phyloP scores from a whole-genome alignment of 2,888 invertebrate genomes.

The Clivina fossor region DNA sequence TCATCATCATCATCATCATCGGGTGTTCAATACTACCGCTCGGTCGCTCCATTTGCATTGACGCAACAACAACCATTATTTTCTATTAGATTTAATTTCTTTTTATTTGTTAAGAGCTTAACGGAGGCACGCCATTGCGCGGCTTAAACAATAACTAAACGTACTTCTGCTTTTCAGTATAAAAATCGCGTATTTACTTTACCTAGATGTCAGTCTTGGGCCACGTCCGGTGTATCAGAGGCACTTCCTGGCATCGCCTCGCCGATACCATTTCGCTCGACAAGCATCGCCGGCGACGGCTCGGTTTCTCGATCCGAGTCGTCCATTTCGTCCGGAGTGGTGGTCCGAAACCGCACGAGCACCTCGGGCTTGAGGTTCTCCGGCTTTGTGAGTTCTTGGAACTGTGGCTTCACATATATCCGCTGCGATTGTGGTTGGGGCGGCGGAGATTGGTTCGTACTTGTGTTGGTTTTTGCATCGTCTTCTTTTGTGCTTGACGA shows the following conservation, averaged over 20 bases:
- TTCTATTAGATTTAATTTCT: too few species aligned
- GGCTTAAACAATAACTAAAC: constrained; percentile 33
- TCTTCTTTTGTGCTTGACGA: constrained; percentile 41
- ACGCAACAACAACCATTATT: constrained; percentile 44
- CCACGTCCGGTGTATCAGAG: constrained; percentile 51
- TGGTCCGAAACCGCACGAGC: constrained; percentile 50
- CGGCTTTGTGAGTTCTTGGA: constrained; percentile 52
- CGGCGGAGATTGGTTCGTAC: constrained; percentile 39
- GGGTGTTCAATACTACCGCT: too few species aligned
- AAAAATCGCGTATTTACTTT: constrained; percentile 50
- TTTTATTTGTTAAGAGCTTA: constrained; percentile 37
- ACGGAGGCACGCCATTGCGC: constrained; percentile 28
- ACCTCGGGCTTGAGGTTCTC: constrained; percentile 53
- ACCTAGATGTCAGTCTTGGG: constrained; percentile 54
- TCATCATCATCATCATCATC: too few species aligned
- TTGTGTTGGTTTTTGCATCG: constrained; percentile 18
- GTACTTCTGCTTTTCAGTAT: constrained; percentile 44
- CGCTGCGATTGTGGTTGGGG: constrained; percentile 45
- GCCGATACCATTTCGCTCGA: constrained; percentile 48
- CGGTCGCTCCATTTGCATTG: constrained; percentile 33
- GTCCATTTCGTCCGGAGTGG: too few species aligned
- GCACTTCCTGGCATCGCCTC: constrained; percentile 49
- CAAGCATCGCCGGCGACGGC: not conserved
- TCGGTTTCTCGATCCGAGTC: constrained; percentile 21
- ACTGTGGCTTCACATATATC: constrained; percentile 50